phyloP scores from a whole-genome alignment of 1,140 invertebrate genomes.

The Ectropis grisescens region DNA sequence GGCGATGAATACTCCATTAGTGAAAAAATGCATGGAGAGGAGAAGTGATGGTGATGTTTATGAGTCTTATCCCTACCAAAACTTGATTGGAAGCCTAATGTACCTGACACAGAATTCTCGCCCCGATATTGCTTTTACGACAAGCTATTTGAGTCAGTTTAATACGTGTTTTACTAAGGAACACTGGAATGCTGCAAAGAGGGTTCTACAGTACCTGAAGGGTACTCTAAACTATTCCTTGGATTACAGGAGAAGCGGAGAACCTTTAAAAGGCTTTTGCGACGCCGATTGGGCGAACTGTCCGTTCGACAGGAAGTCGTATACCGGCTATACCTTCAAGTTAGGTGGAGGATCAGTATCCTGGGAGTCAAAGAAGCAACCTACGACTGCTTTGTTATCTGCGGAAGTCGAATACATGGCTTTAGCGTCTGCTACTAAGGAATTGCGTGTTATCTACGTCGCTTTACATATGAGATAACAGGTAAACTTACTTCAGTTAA shows the following conservation, averaged over 20 bases:
- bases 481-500: too few relatives aligned
- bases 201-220: constrained; percentile 15
- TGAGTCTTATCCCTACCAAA: too few relatives aligned
- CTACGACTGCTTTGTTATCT: constrained; percentile 13
- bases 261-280: constrained; percentile 8
- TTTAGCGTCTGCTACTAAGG: constrained; percentile 8
- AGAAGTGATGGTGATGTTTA: too few relatives aligned
- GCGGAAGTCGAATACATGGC: constrained; percentile 17
- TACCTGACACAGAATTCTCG: constrained; percentile 10
- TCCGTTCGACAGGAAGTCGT: constrained; percentile 13
- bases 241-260: constrained; percentile 3
- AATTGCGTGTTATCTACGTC: constrained; percentile 11
- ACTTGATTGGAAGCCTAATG: constrained; percentile 17
- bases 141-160: constrained; percentile 18
- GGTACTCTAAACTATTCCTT: constrained; percentile 10
- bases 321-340: constrained; percentile 17
- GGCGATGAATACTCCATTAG: too few relatives aligned
- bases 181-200: constrained; percentile 17
- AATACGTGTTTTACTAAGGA: constrained; percentile 13
- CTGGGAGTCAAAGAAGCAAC: constrained; percentile 17
- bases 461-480: constrained; percentile 1
- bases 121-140: constrained; percentile 15
- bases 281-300: constrained; percentile 16
- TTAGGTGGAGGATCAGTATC: constrained; percentile 8
- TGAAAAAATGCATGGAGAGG: too few relatives aligned